Percentiles rank a stretch among this genome's conserved stretches.
These are phyloP conservation scores for Ornithoptera priamus DNA, from an alignment of 2,888 invertebrate genomes.

Conservation along the genomic window DNA sequence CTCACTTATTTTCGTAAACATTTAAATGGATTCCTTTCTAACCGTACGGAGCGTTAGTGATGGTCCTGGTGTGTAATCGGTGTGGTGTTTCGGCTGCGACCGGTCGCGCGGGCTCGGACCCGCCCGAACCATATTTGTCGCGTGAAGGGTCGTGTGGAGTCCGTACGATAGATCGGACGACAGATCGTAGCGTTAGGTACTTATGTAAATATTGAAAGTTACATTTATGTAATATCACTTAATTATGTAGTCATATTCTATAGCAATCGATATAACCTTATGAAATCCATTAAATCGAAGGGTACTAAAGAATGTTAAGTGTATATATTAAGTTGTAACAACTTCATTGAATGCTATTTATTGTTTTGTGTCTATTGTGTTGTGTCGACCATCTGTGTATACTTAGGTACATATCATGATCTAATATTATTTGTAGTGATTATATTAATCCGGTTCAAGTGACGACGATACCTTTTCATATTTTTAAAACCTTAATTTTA, in stretches of 20 bases:
- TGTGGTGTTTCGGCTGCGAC: slow-evolving; percentile 41
- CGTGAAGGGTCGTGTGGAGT: slow-evolving; percentile 31
- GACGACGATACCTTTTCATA: slow-evolving; percentile 39
- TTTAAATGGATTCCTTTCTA: slow-evolving; percentile 77
- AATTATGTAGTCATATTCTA: slow-evolving; percentile 59
- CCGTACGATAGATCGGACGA: slow-evolving; percentile 33
- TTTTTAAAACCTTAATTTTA: not conserved
- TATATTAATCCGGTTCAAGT: slow-evolving; percentile 28
- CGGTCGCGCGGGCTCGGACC: slow-evolving; percentile 38
- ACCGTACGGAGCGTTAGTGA: slow-evolving; percentile 68
- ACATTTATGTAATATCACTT: slow-evolving; percentile 57
- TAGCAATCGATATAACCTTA: slow-evolving; percentile 69
- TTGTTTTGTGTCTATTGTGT: slow-evolving; percentile 72
- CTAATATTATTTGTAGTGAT: slow-evolving; percentile 58
- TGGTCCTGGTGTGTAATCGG: slow-evolving; percentile 52
- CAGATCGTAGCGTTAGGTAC: slow-evolving; percentile 59
- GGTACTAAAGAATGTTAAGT: slow-evolving; percentile 77
- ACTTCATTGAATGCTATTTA: slow-evolving; percentile 75
- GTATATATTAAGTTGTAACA: slow-evolving; percentile 67
- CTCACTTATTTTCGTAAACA: slow-evolving; percentile 79
- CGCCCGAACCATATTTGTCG: slow-evolving; percentile 14
- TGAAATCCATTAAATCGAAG: slow-evolving; percentile 74
- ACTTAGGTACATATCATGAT: slow-evolving; percentile 78
- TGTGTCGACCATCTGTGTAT: slow-evolving; percentile 73
- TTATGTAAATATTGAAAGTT: slow-evolving; percentile 72